Base-by-base conservation (phyloP, 2,113 vertebrate species). In the Epinephelus lanceolatus region DNA sequence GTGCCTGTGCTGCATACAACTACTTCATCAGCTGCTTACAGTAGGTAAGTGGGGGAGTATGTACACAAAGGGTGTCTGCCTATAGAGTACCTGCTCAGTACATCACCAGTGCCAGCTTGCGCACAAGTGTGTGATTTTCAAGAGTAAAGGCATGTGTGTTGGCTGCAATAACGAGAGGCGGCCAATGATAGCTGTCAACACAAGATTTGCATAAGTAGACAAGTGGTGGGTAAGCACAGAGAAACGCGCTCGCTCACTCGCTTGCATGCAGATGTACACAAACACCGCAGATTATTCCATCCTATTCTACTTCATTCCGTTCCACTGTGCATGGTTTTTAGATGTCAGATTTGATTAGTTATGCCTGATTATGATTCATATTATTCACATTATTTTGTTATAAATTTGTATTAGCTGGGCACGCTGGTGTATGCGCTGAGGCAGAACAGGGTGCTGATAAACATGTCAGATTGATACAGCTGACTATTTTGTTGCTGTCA, bases 331-430 rank as follows among this genome's bases (percentile, higher is more conserved):
- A 49, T 1, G 47, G 23, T 76, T 85, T 89, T 65, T 69, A 90
- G 69, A 79, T 83, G 86, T 87, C 90, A 81, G 83, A 74, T 92
- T 33, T 74, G 77, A 91, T 92, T 80, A 84, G 86, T 61, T 60
- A 76, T 74, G 85, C 84, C 68, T 60, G 84, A 87, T 93, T 90
- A 85, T 75, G 59, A 87, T 76, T 89, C 82, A 71, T 71, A 88
- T 78, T 89, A 91, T 90, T 90, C 83, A 76, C 68, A 86, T 85
- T 85, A 89, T 89, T 89, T 84, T 75, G 74, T 83, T 80, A 81
- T 68, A 77, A 86, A 86, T 89, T 67, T 11, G 8, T 84, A 86
- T 89, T 90, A 87, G 76, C 70, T 2, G 49, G 67, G 80, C 74
- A 63, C 0, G 78, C 76, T 9, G 69, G 17, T 21, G 62, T 56